Evolutionary conservation across 2,888 invertebrate genomes (phyloP).

Genomic region (Sycophila texana): DNA sequence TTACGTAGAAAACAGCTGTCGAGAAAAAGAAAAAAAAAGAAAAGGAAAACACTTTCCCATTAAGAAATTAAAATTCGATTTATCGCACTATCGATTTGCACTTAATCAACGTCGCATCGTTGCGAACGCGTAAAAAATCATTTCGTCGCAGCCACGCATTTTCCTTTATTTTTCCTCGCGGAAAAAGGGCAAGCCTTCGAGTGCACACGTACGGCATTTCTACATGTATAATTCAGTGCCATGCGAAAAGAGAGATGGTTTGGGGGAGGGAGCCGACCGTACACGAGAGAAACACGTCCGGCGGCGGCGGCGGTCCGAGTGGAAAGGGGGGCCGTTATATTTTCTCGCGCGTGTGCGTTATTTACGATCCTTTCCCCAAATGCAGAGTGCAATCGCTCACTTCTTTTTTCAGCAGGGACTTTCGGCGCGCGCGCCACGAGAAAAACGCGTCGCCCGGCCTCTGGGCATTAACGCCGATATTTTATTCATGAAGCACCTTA

Average conservation of each 20-base stretch:
- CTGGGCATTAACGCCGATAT: slow-evolving; percentile 74
- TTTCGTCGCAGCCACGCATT: too few species aligned
- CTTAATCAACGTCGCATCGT: too few species aligned
- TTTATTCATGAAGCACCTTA: slow-evolving; percentile 75
- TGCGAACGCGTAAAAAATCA: too few species aligned
- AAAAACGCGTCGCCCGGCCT: slow-evolving; percentile 72
- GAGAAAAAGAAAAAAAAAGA: too few species aligned
- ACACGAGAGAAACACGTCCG: slow-evolving; percentile 47
- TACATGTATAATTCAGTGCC: slow-evolving; percentile 54
- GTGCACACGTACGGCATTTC: slow-evolving; percentile 25
- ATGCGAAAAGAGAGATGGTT: slow-evolving; percentile 12
- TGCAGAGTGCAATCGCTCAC: slow-evolving; percentile 69
- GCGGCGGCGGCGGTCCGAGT: slow-evolving; percentile 27
- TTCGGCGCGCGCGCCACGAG: slow-evolving; percentile 47
- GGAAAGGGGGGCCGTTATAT: slow-evolving; percentile 48
- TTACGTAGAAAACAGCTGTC: too few species aligned
- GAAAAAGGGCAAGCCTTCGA: slow-evolving; percentile 27
- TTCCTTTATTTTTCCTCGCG: background rate
- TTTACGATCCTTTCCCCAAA: slow-evolving; percentile 69
- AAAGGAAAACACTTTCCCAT: too few species aligned
- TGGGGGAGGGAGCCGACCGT: background rate
- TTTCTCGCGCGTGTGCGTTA: slow-evolving; percentile 59
- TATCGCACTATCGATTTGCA: too few species aligned
- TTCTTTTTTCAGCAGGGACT: slow-evolving; percentile 47
- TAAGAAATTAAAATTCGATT: too few species aligned